Conservation (phyloP, 2,113 vertebrate species). For the Passer domesticus region DNA sequence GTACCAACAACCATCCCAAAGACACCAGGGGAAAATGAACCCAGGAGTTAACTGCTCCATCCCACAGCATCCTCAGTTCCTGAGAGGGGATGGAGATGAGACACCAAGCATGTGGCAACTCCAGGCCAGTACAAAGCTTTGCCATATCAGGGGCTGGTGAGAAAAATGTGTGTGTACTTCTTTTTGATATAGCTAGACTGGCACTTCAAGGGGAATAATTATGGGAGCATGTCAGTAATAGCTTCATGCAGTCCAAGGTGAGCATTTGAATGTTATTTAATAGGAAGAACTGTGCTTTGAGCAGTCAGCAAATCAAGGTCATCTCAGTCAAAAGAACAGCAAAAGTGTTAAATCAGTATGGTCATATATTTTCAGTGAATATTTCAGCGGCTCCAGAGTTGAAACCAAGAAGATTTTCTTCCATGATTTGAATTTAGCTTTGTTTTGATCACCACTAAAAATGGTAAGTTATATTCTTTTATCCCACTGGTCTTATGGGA, state of each 20-base stretch:
- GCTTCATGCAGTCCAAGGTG: not conserved
- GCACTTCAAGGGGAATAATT: not conserved
- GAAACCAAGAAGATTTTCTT: conserved; percentile 4
- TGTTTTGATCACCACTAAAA: not conserved
- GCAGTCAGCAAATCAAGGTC: not conserved
- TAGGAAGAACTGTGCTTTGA: not conserved
- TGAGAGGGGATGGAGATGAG: not conserved
- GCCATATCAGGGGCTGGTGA: not conserved
- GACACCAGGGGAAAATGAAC: not conserved
- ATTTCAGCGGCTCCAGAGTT: not conserved
- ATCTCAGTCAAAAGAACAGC: not conserved
- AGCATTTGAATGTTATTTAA: not conserved
- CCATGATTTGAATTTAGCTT: not conserved
- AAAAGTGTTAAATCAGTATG: not conserved
- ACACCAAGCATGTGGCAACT: fast-evolving
- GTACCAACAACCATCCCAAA: not conserved
- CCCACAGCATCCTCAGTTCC: not conserved
- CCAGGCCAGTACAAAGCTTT: not conserved
- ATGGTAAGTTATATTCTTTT: not conserved
- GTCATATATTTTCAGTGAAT: conserved; percentile 21
- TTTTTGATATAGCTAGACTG: not conserved
- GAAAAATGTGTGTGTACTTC: not conserved
- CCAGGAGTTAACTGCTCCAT: not conserved
- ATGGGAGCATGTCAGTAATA: not conserved
- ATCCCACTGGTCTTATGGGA: not conserved